Conservation (phyloP, 2,113 vertebrate genomes). For the Lynx canadensis region DNA sequence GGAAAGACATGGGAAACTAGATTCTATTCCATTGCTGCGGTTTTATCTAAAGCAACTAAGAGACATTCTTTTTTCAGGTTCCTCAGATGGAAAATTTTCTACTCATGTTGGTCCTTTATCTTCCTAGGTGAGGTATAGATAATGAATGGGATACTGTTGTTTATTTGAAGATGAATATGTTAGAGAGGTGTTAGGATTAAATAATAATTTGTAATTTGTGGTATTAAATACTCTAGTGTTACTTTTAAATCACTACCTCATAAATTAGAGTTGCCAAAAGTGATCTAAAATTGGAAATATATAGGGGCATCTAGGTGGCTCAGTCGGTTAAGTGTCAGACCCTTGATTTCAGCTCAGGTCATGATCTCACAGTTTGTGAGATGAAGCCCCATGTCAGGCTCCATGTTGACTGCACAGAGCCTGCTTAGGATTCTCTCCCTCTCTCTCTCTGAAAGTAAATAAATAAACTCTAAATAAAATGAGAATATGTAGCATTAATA, state of each 20-base stretch:
- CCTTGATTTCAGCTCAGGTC: no score
- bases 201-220: background rate
- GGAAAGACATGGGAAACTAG: background rate
- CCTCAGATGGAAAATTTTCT: background rate
- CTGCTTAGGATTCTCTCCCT: no score
- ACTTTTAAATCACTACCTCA: background rate
- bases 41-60: background rate
- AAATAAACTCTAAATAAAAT: background rate
- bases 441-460: no score
- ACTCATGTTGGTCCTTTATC: background rate
- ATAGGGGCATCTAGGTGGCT: background rate
- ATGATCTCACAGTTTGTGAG: no score
- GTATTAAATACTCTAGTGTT: background rate
- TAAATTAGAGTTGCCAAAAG: background rate
- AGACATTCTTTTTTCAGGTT: background rate
- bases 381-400: no score
- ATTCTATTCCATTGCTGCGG: background rate
- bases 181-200: background rate
- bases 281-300: background rate
- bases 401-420: no score
- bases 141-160: background rate
- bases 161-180: background rate
- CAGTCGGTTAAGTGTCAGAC: no score
- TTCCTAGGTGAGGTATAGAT: background rate
- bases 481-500: background rate